Evolutionary conservation across 2,888 invertebrate genomes (phyloP), one percentile per base, ranked within the genome.

Genomic region (Zhuqinia jingwanae): DNA sequence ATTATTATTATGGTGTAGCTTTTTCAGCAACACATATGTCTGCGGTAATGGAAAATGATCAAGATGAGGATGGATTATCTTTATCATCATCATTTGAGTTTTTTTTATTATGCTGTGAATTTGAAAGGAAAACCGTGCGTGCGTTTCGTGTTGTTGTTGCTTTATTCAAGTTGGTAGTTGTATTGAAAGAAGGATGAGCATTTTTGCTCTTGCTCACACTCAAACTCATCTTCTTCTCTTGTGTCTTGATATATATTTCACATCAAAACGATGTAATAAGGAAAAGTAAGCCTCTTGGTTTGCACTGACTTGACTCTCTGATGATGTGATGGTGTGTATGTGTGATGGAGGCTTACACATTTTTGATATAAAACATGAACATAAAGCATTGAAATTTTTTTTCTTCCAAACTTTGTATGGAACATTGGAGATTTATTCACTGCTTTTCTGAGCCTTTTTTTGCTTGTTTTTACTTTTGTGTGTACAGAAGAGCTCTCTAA

Each of bases 111-210:
- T 68, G 53, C 76, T 53, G 22, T 83, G 68, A 77, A 83, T 83
- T 56, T 56, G 63, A 70, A 65, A 60, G 27, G 70, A 75, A 75
- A 53, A 83, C 84, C 73, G 75, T 76, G 81, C 81, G 81, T 68
- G 68, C 58, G 58, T 85, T 27, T 79, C 87, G 77, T 85, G 85
- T n/a, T n/a, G n/a, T n/a, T n/a, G n/a, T n/a, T 36, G 36, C 36
- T 36, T 36, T 36, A 36, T 85, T 78, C 84, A 82, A 80, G 76
- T 83, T 70, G 77, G 76, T 85, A 85, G 82, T 85, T 68, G 79
- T 70, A 47, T 58, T 58, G 63, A 58, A 36, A 63, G 47, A 58
- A 76, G 65, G 42, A 36, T 60, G 63, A 75, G 36, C 11, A 36
- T 25, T 17, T n/a, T 25, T 30, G 13, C 45, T 68, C 36, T 10